phyloP scores from a whole-genome alignment of 2,888 invertebrate species.

The Epistrophe eligans region DNA sequence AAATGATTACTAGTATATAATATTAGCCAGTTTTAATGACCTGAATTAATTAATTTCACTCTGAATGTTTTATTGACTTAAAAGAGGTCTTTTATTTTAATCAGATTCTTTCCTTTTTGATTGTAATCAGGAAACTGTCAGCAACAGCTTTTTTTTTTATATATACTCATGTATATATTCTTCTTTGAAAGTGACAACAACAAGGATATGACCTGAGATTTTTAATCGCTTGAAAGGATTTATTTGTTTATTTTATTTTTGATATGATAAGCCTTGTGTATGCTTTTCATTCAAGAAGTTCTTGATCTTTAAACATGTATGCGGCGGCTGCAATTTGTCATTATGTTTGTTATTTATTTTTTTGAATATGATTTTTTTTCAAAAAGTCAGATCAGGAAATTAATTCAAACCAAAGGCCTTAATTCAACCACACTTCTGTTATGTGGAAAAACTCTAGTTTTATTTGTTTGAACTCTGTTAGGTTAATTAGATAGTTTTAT shows the following conservation, averaged over 20 bases:
- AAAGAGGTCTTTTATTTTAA: slow-evolving; percentile 43
- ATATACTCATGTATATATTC: not conserved
- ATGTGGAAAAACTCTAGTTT: no score
- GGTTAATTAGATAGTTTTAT: no score
- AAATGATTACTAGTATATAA: slow-evolving; percentile 50
- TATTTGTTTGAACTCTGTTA: no score
- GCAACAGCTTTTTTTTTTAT: slow-evolving; percentile 24
- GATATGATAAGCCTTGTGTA: not conserved
- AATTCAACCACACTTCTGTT: no score
- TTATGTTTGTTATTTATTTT: no score
- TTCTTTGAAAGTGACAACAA: slow-evolving; percentile 29
- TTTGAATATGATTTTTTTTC: no score
- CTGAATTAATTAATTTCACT: slow-evolving; percentile 57
- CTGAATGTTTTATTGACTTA: slow-evolving; percentile 23
- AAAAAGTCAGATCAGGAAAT: no score
- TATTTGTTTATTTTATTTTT: slow-evolving; percentile 38
- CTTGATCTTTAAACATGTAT: no score
- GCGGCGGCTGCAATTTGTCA: no score
- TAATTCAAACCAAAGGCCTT: no score
- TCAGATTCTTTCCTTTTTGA: slow-evolving; percentile 33
- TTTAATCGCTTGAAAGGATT: slow-evolving; percentile 44
- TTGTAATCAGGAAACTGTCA: slow-evolving; percentile 16
- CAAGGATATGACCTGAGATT: slow-evolving; percentile 45
- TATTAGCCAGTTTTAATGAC: slow-evolving; percentile 70
- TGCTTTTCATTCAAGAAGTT: no score